phyloP scores from a whole-genome alignment of 2,797 vertebrate species.

The Brachymystax lenok region DNA sequence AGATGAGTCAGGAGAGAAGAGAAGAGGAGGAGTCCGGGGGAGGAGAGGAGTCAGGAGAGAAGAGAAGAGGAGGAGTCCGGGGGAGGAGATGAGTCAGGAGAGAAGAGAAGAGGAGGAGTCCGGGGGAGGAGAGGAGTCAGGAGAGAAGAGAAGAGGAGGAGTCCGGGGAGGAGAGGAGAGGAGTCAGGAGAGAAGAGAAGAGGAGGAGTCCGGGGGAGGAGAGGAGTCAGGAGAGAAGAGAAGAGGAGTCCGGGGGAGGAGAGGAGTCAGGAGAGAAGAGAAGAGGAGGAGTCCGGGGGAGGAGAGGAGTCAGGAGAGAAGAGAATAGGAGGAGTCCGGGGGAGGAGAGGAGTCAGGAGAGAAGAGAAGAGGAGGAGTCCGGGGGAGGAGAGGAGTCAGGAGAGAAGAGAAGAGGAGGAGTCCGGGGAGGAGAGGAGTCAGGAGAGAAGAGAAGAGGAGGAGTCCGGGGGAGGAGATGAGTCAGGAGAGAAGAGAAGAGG shows the following conservation, averaged over 20 bases:
- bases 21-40: not conserved
- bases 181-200: constrained; percentile 52
- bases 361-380: too few species aligned
- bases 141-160: constrained; percentile 65
- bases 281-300: not conserved
- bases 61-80: constrained; percentile 51
- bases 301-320: not conserved
- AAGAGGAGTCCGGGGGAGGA: constrained; percentile 66
- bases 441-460: constrained; percentile 66
- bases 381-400: not conserved
- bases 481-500: too few species aligned
- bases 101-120: constrained; percentile 75
- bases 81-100: constrained; percentile 65
- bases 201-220: constrained; percentile 15
- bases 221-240: not conserved
- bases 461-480: not conserved
- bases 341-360: not conserved
- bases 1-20: constrained; percentile 75
- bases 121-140: not conserved
- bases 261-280: constrained; percentile 41
- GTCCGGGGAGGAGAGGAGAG: constrained; percentile 65
- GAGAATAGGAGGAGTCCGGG: too few species aligned
- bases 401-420: not conserved
- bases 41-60: not conserved
- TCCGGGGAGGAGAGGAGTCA: not conserved